Evolutionary conservation across 2,113 vertebrate genomes (phyloP).

Genomic region (Gallinago media): DNA sequence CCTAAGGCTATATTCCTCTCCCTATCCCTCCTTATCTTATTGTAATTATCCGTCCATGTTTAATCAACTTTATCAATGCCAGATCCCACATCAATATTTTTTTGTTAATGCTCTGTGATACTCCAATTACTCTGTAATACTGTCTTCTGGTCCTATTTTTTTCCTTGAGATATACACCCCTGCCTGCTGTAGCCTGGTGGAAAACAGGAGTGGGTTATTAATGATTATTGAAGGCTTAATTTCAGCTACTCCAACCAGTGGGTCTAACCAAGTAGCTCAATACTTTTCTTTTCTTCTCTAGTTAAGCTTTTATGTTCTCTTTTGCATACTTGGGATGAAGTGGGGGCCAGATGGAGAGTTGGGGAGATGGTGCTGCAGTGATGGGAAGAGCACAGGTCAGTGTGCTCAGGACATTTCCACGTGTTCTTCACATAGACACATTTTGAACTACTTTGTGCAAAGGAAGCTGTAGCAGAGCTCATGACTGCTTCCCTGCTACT

Average conservation of each 20-base stretch:
- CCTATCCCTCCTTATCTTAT: not conserved
- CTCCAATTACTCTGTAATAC: not conserved
- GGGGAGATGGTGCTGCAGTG: not conserved
- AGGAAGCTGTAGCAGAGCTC: not conserved
- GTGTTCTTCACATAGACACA: accelerated
- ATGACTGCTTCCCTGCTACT: not conserved
- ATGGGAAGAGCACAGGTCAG: not conserved
- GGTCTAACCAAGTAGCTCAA: not conserved
- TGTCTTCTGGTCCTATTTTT: not conserved
- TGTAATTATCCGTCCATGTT: not conserved
- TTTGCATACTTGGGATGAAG: not conserved
- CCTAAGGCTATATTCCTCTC: not conserved
- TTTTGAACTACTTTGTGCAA: not conserved
- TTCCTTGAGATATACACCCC: not conserved
- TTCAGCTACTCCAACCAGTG: not conserved
- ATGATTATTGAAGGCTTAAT: not conserved
- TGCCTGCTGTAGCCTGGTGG: not conserved
- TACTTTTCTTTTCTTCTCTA: not conserved
- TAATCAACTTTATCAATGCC: not conserved
- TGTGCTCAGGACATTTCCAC: not conserved
- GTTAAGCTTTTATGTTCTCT: not conserved
- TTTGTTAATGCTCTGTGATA: not conserved
- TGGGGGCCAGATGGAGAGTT: accelerated
- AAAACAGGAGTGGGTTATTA: not conserved
- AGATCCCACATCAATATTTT: not conserved